phyloP scores from a whole-genome alignment of 2,113 vertebrate genomes.

The Lontra canadensis region DNA sequence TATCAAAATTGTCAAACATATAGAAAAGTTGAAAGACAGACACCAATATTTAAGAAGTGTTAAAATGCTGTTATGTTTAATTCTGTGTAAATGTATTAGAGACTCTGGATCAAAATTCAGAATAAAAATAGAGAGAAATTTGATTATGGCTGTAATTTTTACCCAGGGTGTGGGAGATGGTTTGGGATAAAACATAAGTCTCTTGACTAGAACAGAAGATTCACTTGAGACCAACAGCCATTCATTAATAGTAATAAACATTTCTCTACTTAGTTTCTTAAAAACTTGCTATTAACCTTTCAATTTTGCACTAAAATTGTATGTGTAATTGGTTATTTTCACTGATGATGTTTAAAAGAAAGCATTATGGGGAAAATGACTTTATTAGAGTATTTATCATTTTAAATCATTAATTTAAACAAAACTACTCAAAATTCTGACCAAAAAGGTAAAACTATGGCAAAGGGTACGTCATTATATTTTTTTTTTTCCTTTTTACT shows the following conservation, averaged over 20 bases:
- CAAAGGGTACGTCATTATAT: neutral
- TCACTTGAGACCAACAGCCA: neutral
- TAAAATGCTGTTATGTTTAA: neutral
- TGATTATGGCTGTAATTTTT: neutral
- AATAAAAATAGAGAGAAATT: neutral
- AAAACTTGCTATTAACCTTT: constrained; percentile 15
- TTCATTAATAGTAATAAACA: neutral
- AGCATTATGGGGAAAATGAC: constrained; percentile 21
- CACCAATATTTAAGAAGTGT: neutral
- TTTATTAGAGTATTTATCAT: constrained; percentile 2
- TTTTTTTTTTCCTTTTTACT: neutral
- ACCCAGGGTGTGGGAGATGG: neutral
- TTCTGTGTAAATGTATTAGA: neutral
- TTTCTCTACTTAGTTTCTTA: constrained; percentile 19
- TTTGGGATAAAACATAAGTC: neutral
- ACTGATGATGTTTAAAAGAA: constrained; percentile 17
- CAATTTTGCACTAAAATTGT: neutral
- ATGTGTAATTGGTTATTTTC: neutral
- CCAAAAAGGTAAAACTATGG: neutral
- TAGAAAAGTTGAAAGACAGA: neutral
- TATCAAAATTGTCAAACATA: neutral
- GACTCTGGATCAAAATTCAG: neutral
- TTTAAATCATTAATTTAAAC: constrained; percentile 41
- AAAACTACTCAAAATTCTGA: neutral
- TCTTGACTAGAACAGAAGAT: neutral